Evolutionary conservation across 2,888 invertebrate species (phyloP).

Genomic region (Folsomia manolachei): DNA sequence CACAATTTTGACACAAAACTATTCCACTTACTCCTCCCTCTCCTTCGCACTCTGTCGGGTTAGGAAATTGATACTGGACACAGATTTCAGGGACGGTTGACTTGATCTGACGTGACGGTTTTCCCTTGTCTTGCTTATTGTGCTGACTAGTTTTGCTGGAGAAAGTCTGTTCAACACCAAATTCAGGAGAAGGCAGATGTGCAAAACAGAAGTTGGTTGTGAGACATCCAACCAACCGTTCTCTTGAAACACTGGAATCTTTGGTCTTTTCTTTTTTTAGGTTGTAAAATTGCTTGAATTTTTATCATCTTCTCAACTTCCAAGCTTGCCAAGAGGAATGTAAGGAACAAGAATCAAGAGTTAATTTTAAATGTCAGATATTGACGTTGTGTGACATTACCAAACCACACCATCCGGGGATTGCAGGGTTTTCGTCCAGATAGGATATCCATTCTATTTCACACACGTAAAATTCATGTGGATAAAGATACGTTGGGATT

Average conservation of each 20-base stretch:
- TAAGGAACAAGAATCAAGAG: background rate
- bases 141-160: background rate
- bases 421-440: too few species aligned
- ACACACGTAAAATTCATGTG: too few species aligned
- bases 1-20: constrained; percentile 10
- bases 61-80: constrained; percentile 8
- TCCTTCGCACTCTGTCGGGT: background rate
- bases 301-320: background rate
- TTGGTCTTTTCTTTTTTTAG: too few species aligned
- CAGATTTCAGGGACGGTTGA: constrained; percentile 2
- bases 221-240: background rate
- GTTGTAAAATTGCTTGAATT: background rate
- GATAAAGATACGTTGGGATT: background rate
- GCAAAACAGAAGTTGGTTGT: too few species aligned
- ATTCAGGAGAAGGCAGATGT: background rate
- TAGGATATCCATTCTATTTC: background rate
- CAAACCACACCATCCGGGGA: background rate
- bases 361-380: background rate
- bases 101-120: background rate
- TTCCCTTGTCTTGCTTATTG: background rate
- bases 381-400: background rate
- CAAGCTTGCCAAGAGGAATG: background rate
- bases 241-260: background rate
- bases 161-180: background rate
- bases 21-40: background rate